Conservation (phyloP, 2,113 vertebrate species). For the Aythya baeri region DNA sequence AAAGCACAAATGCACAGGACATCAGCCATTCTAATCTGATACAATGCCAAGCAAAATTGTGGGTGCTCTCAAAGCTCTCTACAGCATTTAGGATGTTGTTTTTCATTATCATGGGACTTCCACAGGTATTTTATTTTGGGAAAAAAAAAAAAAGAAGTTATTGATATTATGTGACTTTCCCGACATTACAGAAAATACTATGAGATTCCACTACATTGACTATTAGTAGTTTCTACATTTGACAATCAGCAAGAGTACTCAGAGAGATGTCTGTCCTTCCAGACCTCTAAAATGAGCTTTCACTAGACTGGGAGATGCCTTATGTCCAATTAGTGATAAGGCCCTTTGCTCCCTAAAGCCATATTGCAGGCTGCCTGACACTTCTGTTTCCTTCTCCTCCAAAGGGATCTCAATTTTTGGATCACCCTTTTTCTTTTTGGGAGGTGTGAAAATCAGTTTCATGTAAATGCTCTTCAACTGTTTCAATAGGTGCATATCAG, state of each 20-base stretch:
- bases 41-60: neutral
- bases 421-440: neutral
- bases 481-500: neutral
- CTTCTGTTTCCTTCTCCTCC: neutral
- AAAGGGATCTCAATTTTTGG: neutral
- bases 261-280: neutral
- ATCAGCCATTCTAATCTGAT: neutral
- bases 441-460: neutral
- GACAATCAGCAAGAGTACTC: neutral
- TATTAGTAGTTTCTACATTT: neutral
- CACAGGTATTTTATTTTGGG: neutral
- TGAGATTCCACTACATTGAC: neutral
- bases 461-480: neutral
- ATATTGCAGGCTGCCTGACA: neutral
- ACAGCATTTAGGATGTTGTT: neutral
- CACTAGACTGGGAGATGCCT: neutral
- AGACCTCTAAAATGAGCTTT: neutral
- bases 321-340: neutral
- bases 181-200: neutral
- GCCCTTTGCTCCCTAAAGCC: neutral
- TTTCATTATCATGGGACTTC: neutral
- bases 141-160: neutral
- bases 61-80: neutral
- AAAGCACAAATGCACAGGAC: neutral
- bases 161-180: neutral